These are phyloP conservation scores for Catostylus mosaicus DNA, from an alignment of 30 jellyfish, hydroid and myxozoan genomes.

Conservation along the genomic window DNA sequence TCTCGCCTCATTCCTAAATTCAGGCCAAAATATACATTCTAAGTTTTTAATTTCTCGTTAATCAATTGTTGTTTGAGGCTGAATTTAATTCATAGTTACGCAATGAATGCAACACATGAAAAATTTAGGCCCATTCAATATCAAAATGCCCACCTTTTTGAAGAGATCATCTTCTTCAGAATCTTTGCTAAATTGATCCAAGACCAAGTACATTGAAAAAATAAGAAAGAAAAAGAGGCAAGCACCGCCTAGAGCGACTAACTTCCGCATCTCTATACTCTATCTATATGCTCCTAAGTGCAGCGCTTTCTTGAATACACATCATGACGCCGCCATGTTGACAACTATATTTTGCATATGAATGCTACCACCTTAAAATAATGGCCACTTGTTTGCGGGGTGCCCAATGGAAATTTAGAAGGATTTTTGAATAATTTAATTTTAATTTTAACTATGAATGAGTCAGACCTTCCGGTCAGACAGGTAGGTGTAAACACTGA, in stretches of 20 bases:
- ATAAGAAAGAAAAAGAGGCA: slow-evolving; percentile 73
- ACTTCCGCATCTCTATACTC: slow-evolving; percentile 61
- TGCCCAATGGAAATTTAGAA: background rate
- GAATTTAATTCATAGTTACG: background rate
- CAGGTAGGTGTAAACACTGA: no score
- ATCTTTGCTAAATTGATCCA: slow-evolving; percentile 72
- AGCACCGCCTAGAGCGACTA: slow-evolving; percentile 80
- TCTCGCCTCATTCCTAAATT: no score
- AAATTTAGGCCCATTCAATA: background rate
- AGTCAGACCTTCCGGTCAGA: no score
- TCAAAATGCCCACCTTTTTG: slow-evolving; percentile 55
- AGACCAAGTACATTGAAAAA: slow-evolving; percentile 79
- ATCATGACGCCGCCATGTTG: background rate
- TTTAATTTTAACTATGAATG: no score
- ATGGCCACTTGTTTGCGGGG: slow-evolving; percentile 2
- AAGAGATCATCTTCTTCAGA: slow-evolving; percentile 49
- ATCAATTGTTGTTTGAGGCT: background rate
- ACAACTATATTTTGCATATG: background rate
- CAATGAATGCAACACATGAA: background rate
- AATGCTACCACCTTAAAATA: slow-evolving; percentile 10
- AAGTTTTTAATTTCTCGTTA: no score
- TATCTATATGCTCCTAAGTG: background rate
- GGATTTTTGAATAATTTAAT: no score
- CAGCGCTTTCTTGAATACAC: background rate
- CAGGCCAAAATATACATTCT: no score